A percentile compares a stretch with the other conserved stretches of the same genome.
Conservation (phyloP, 2,113 vertebrate species). For the Candoia aspera region DNA sequence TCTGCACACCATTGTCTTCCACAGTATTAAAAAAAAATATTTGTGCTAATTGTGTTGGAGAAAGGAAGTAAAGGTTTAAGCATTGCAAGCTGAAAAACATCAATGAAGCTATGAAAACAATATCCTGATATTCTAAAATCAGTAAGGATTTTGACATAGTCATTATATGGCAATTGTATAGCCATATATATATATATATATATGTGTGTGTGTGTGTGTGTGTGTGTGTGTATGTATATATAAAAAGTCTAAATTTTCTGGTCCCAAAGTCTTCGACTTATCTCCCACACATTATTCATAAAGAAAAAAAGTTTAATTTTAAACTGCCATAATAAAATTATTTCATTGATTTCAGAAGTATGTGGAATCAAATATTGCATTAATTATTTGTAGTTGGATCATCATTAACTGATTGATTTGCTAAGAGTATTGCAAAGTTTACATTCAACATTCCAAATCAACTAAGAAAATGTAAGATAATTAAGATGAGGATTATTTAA, state of each 20-base stretch:
- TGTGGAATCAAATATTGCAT: not conserved
- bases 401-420: not conserved
- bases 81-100: not conserved
- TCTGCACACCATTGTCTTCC: not conserved
- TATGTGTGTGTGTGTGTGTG: not conserved
- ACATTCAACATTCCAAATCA: not conserved
- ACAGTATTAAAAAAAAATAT: not conserved
- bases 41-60: not conserved
- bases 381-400: conserved; percentile 16
- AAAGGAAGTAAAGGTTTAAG: not conserved
- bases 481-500: not conserved
- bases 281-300: not conserved
- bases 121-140: not conserved
- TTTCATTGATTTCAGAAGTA: not conserved
- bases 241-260: too few relatives aligned
- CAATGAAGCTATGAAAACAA: not conserved
- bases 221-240: too few relatives aligned
- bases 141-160: not conserved
- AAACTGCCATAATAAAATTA: not conserved
- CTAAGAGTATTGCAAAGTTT: not conserved
- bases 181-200: too few relatives aligned
- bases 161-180: not conserved
- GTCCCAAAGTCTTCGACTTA: not conserved
- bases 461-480: not conserved
- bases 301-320: not conserved